These are phyloP conservation scores for Trichogramma pretiosum DNA, from an alignment of 1,140 invertebrate species.

Conservation along the genomic window DNA sequence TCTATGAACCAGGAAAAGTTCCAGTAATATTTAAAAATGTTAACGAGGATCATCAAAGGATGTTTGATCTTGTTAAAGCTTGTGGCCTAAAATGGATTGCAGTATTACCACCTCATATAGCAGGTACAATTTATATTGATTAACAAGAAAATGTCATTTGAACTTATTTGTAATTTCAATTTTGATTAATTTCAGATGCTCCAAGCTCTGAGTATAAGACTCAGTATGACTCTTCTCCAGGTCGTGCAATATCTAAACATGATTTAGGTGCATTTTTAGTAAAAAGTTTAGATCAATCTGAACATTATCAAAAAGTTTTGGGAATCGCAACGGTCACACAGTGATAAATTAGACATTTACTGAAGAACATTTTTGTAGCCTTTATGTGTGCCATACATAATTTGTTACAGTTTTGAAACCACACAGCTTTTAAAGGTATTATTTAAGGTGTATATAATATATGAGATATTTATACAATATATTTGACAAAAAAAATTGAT, in stretches of 20 bases:
- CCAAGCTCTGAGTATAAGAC: constrained; percentile 44
- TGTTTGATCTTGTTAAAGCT: constrained; percentile 60
- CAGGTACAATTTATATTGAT: constrained; percentile 44
- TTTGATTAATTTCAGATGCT: constrained; percentile 43
- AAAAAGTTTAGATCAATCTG: constrained; percentile 54
- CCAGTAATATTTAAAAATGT: constrained; percentile 62
- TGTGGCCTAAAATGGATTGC: constrained; percentile 66
- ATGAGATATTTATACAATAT: constrained; percentile 3
- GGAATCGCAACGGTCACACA: no score
- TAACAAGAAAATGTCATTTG: not conserved
- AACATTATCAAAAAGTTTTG: constrained; percentile 60
- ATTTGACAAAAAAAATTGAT: no score
- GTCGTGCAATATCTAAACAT: constrained; percentile 61
- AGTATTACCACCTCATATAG: constrained; percentile 72
- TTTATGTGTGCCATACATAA: constrained; percentile 1
- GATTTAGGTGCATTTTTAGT: constrained; percentile 70
- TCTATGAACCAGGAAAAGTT: constrained; percentile 61
- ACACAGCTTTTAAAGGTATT: constrained; percentile 4
- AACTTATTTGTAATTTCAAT: not conserved
- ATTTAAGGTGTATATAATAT: constrained; percentile 5
- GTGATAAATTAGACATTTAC: no score
- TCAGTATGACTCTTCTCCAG: constrained; percentile 52
- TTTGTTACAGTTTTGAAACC: not conserved
- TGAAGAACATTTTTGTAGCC: no score
- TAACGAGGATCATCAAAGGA: constrained; percentile 68